Percentiles rank a stretch among this genome's conserved stretches.
Evolutionary conservation across 2,797 vertebrate species (phyloP).

Genomic region (Pipistrellus kuhlii): DNA sequence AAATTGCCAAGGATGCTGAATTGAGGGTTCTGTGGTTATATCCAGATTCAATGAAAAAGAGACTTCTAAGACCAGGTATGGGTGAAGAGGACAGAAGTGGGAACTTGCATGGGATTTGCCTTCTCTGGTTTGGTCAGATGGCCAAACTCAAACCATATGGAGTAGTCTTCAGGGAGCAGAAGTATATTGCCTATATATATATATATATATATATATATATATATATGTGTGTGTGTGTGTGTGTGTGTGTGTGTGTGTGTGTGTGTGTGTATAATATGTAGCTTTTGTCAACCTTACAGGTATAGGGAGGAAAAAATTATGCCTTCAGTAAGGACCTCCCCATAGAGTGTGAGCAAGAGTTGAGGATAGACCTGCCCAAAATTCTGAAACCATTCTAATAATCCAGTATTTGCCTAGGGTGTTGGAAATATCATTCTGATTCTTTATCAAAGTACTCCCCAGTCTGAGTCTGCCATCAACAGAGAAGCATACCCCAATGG

Average conservation of each 20-base stretch:
- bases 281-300: background rate
- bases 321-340: background rate
- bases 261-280: no score
- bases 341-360: background rate
- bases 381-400: slow-evolving; percentile 46
- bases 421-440: slow-evolving; percentile 36
- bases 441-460: background rate
- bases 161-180: slow-evolving; percentile 34
- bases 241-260: no score
- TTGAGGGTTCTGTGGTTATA: slow-evolving; percentile 29
- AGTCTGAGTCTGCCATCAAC: background rate
- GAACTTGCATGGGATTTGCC: background rate
- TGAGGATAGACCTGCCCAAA: slow-evolving; percentile 5
- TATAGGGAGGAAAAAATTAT: background rate
- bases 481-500: slow-evolving; percentile 21
- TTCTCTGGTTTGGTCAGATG: background rate
- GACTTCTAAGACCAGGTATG: background rate
- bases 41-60: background rate
- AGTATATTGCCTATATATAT: background rate
- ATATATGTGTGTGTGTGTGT: no score
- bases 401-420: background rate
- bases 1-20: background rate
- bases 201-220: background rate
- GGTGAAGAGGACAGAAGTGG: background rate
- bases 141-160: background rate